These are phyloP conservation scores for Sabellastarte sp. DNA, from an alignment of 2,888 invertebrate species.

Conservation along the genomic window DNA sequence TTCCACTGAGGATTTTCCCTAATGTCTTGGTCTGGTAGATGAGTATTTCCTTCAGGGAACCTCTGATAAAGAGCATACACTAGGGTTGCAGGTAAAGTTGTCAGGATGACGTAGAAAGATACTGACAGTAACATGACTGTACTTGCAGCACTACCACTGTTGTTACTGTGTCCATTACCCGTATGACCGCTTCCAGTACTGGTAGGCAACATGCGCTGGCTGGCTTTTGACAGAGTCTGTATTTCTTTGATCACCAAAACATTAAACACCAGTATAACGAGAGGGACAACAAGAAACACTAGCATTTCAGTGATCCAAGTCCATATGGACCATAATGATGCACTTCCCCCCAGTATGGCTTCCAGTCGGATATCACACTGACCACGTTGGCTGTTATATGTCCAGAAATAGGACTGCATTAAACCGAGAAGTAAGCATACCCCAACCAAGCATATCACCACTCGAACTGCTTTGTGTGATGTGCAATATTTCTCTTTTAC, in stretches of 20 bases:
- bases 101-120: slow-evolving; percentile 57
- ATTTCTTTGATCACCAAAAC: slow-evolving; percentile 54
- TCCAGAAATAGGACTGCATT: slow-evolving; percentile 53
- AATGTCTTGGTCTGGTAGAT: slow-evolving; percentile 35
- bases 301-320: slow-evolving; percentile 50
- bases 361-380: slow-evolving; percentile 37
- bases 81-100: slow-evolving; percentile 54
- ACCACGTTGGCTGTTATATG: slow-evolving; percentile 35
- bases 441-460: slow-evolving; percentile 33
- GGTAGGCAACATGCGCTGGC: not conserved
- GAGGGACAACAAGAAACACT: slow-evolving; percentile 50
- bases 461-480: slow-evolving; percentile 41
- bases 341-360: slow-evolving; percentile 26
- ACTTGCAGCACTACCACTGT: slow-evolving; percentile 35
- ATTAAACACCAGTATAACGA: slow-evolving; percentile 52
- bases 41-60: slow-evolving; percentile 38
- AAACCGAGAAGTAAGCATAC: slow-evolving; percentile 37
- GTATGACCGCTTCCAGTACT: no score
- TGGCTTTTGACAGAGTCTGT: not conserved
- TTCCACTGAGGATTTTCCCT: slow-evolving; percentile 38
- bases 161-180: not conserved
- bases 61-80: slow-evolving; percentile 45
- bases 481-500: slow-evolving; percentile 49
- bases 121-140: slow-evolving; percentile 56
- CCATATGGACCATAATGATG: slow-evolving; percentile 44